A percentile compares a stretch with the other conserved stretches of the same genome.
Conservation (phyloP, 1,140 invertebrate genomes). For the Conopomorpha cramerella region DNA sequence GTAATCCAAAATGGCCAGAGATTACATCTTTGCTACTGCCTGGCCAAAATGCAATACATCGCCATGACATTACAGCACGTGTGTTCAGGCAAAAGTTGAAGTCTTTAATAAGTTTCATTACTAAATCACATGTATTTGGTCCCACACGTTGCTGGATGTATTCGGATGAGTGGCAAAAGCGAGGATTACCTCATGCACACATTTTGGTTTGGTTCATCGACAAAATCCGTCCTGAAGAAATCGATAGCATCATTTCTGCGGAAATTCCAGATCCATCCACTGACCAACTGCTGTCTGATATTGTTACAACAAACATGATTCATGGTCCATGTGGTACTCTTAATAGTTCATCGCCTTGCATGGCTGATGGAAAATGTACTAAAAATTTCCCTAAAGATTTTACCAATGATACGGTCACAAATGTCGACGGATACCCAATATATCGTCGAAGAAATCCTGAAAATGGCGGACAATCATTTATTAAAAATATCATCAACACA, state of each 20-base stretch:
- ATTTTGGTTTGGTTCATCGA: too few relatives aligned
- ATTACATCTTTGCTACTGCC: too few relatives aligned
- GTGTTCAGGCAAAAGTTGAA: constrained; percentile 6
- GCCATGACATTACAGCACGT: constrained; percentile 6
- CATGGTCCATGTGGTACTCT: constrained; percentile 59
- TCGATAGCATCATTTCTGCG: constrained; percentile 56
- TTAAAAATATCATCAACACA: too few relatives aligned
- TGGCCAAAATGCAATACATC: too few relatives aligned
- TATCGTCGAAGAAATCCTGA: neutral
- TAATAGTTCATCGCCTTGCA: constrained; percentile 53
- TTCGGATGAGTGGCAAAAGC: constrained; percentile 51
- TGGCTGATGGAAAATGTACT: constrained; percentile 46
- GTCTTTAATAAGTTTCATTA: constrained; percentile 3
- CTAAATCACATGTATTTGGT: constrained; percentile 3
- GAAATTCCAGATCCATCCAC: constrained; percentile 56
- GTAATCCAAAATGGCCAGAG: constrained; percentile 49
- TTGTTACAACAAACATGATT: constrained; percentile 53
- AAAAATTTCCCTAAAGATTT: constrained; percentile 42
- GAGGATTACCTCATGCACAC: constrained; percentile 47
- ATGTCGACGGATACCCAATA: constrained; percentile 6
- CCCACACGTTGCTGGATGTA: constrained; percentile 34
- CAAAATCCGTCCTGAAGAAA: constrained; percentile 34
- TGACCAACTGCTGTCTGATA: constrained; percentile 39
- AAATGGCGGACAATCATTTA: too few relatives aligned
- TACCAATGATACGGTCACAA: constrained; percentile 26